A percentile compares a stretch with the other conserved stretches of the same genome.
Conservation (phyloP, 2,113 vertebrate genomes). For the Sialia sialis region DNA sequence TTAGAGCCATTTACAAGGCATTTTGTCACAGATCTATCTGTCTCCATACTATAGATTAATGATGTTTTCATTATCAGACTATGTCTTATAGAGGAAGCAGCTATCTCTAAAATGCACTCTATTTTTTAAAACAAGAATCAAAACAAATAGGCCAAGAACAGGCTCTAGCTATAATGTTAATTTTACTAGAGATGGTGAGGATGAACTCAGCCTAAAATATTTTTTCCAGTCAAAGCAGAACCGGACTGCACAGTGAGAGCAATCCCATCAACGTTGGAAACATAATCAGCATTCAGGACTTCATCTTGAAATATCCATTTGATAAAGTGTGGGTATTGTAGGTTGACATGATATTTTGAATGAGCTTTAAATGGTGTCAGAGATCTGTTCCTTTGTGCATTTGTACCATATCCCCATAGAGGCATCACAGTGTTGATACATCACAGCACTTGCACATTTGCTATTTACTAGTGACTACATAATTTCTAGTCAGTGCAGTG, state of each 20-base stretch:
- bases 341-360: background rate
- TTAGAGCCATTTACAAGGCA: conserved; percentile 67
- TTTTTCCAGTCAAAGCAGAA: background rate
- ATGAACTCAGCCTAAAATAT: background rate
- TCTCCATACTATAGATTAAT: conserved; percentile 67
- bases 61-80: conserved; percentile 67
- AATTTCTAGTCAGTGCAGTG: background rate
- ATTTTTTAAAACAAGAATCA: background rate
- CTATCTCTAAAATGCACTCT: conserved; percentile 21
- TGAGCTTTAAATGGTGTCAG: conserved; percentile 12
- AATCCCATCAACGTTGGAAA: background rate
- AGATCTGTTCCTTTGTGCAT: background rate
- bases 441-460: background rate
- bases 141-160: background rate
- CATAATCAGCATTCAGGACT: background rate
- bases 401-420: background rate
- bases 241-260: background rate
- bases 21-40: conserved; percentile 73
- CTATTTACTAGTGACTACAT: background rate
- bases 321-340: background rate
- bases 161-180: background rate
- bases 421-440: background rate
- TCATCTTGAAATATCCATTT: conserved; percentile 2
- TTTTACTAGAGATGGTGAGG: background rate
- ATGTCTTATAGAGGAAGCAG: background rate